Percentiles rank a stretch among this genome's conserved stretches.
Evolutionary conservation across 2,113 vertebrate genomes (phyloP).

Genomic region (Pseudonaja textilis): DNA sequence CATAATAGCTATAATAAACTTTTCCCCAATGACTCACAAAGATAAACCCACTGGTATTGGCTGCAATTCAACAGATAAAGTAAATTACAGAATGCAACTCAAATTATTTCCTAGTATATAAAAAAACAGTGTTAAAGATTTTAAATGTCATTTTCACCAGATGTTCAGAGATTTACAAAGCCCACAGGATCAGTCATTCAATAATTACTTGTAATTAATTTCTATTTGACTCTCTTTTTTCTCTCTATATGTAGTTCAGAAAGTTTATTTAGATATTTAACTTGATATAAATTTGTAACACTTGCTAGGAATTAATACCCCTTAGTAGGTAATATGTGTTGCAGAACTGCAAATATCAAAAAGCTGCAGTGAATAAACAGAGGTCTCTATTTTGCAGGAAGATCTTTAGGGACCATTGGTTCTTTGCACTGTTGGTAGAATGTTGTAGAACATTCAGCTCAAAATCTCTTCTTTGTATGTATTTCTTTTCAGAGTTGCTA

Average conservation of each 20-base stretch:
- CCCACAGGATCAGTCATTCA: not conserved
- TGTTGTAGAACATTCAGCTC: not conserved
- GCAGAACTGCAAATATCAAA: constrained; percentile 37
- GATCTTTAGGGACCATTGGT: constrained; percentile 5
- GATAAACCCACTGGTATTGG: not conserved
- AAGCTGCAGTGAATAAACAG: constrained; percentile 27
- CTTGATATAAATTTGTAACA: constrained; percentile 29
- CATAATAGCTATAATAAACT: not conserved
- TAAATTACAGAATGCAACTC: not conserved
- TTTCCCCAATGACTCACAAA: not conserved
- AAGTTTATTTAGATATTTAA: constrained; percentile 20
- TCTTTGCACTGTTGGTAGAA: constrained; percentile 12
- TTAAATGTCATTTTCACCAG: not conserved
- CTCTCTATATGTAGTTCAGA: constrained; percentile 11
- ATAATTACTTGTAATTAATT: constrained; percentile 16
- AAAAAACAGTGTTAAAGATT: not conserved
- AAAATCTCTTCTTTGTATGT: constrained; percentile 10
- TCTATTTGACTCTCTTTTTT: constrained; percentile 25
- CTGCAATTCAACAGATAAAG: not conserved
- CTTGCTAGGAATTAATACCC: constrained; percentile 13
- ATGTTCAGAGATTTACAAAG: constrained; percentile 28
- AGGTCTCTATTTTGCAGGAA: not conserved
- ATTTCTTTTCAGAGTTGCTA: not conserved
- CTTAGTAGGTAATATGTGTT: constrained; percentile 13
- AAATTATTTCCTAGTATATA: not conserved